phyloP scores from a whole-genome alignment of 2,797 vertebrate species.

The Eospalax fontanierii region DNA sequence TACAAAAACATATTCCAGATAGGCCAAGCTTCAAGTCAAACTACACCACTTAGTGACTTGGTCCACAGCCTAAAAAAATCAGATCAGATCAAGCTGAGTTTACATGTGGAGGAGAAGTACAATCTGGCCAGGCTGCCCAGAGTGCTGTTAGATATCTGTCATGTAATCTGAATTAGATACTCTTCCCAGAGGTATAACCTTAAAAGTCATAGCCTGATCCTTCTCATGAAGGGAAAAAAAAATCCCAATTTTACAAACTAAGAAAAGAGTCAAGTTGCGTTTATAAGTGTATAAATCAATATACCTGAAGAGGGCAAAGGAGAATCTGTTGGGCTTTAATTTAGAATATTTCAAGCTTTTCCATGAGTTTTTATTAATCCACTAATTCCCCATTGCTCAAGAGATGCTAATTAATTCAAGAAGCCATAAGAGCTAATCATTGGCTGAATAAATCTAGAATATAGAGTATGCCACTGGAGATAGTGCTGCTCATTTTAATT shows the following conservation, averaged over 20 bases:
- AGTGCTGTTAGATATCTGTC: conserved; percentile 49
- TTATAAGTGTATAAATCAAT: conserved; percentile 72
- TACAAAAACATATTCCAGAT: neutral
- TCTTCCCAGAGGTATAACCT: conserved; percentile 72
- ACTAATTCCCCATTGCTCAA: conserved; percentile 82
- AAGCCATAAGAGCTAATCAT: conserved; percentile 84
- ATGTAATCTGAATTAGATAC: conserved; percentile 67
- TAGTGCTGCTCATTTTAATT: conserved; percentile 87
- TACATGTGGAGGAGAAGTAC: conserved; percentile 59
- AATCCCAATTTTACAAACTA: conserved; percentile 78
- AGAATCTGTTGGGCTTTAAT: conserved; percentile 68
- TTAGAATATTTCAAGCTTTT: conserved; percentile 75
- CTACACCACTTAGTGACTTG: neutral
- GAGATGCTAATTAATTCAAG: conserved; percentile 88
- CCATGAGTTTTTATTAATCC: conserved; percentile 84
- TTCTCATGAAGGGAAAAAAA: neutral
- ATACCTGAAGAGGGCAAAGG: conserved; percentile 52
- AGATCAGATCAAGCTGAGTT: neutral
- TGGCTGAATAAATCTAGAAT: conserved; percentile 88
- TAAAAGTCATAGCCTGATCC: conserved; percentile 66
- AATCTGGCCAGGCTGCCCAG: conserved; percentile 30
- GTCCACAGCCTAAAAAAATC: conserved; percentile 68
- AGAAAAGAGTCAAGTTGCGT: conserved; percentile 66
- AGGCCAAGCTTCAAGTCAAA: neutral
- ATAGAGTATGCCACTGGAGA: conserved; percentile 84